Evolutionary conservation across 2,888 invertebrate genomes (phyloP), one percentile per base, ranked within the genome.

Genomic region (Nasonovia ribisnigri): DNA sequence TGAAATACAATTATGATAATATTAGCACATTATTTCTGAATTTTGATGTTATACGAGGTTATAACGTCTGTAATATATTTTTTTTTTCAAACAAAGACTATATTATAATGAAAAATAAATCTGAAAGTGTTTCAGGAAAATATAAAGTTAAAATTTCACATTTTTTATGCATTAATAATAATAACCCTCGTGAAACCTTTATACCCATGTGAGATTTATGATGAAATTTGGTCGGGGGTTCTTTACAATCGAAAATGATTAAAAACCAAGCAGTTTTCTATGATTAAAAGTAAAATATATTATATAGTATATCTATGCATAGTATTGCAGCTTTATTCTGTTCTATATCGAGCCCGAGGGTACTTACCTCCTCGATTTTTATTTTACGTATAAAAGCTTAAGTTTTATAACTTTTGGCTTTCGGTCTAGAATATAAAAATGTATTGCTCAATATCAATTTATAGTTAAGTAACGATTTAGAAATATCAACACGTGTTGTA

Each of bases 1-100:
- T 42, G 90, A 84, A 91, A 91, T 91, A 84, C 84, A 84, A 51
- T 77, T 43, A 67, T 51, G 90, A 90, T 77, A 51, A 77, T 77
- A 84, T 90, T 29, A 77, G n/a, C 77, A 36, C 42, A 36, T 84
- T 51, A 84, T 51, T 13, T 57, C 42, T 77, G 36, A 77, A 77
- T 77, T 36, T 36, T 77, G 77, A 77, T 77, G 77, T 77, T 77
- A 36, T 67, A 67, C 67, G 36, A 16, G 51, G 51, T 11, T 54
- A 77, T 77, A 77, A 20, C 77, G 20, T 77, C 77, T 77, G 77
- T 77, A 77, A 20, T 77, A 77, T 77, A 77, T 77, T 20, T 77
- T 60, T 77, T 77, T 67, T 77, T 77, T 77, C 36, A 36, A 77
- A 77, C 77, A 36, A 77, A 36, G 36, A 36, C 36, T 36, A 13